A percentile compares a stretch with the other conserved stretches of the same genome.
These are phyloP conservation scores for Pseudotriccus pelzelni DNA, from an alignment of 2,797 vertebrate genomes.

Conservation along the genomic window DNA sequence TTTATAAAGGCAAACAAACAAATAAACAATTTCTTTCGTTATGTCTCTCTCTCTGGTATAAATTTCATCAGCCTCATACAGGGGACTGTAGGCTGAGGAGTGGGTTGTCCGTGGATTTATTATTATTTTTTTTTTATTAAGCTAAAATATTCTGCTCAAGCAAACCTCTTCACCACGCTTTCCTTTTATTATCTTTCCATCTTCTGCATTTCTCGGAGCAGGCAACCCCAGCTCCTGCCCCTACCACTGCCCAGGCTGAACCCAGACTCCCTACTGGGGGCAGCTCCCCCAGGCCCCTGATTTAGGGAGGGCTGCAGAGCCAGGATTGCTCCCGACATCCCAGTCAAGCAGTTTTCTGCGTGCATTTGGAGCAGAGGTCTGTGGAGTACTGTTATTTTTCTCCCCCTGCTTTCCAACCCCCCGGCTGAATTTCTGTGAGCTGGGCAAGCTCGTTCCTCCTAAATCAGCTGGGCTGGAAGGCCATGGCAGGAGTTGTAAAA, in stretches of 20 bases:
- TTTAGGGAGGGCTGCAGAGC: not conserved
- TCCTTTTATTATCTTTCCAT: not conserved
- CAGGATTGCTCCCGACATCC: not conserved
- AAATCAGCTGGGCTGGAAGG: conserved; percentile 26
- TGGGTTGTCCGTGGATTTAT: not conserved
- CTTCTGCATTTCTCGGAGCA: not conserved
- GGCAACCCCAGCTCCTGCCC: not conserved
- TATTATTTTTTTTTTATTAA: not conserved
- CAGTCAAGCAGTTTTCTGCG: fast-evolving
- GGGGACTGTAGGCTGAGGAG: not conserved
- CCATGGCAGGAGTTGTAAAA: conserved; percentile 47
- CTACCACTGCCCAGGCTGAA: not conserved
- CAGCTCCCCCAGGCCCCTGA: not conserved
- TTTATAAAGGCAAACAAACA: conserved; percentile 81
- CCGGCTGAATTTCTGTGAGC: not conserved
- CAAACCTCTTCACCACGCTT: not conserved
- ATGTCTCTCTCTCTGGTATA: conserved; percentile 70
- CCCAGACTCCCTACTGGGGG: not conserved
- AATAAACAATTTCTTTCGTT: conserved; percentile 82
- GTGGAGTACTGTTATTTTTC: not conserved
- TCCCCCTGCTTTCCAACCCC: fast-evolving
- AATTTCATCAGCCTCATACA: conserved; percentile 68
- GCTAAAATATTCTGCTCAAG: conserved; percentile 45
- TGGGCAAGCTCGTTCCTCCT: not conserved
- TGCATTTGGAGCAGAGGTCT: not conserved